Evolutionary conservation across 2,797 vertebrate genomes (phyloP), one percentile per base, ranked within the genome.

Genomic region (Antrozous pallidus): DNA sequence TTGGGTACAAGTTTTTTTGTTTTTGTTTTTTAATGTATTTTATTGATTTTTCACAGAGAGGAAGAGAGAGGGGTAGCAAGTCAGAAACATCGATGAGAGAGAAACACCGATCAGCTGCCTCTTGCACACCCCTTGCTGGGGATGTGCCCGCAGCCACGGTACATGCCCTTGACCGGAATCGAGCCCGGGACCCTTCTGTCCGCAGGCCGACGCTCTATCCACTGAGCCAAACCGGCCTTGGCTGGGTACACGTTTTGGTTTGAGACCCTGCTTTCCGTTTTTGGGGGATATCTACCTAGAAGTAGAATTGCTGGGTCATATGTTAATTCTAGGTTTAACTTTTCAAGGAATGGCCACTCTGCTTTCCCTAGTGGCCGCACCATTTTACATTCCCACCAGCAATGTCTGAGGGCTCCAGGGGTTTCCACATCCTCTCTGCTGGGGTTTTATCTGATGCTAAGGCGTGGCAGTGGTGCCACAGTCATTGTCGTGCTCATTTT

Each of bases 331-430:
- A 2, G 8, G 18, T 78, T 65, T 73, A 33, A 36, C 6, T 5
- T 36, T 45, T 38, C n/a, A 40, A 36, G 22, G 14, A 63, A 22
- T 24, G 7, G 10, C 49, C 49, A 51, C 8, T 33, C 22, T 69
- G 7, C 18, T 90, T 26, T 75, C 31, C 40, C 8, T 3, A 22
- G 47, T 0, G 9, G 31, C 42, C 1, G 0, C 5, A 1, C 65
- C n/a, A 0, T 56, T 70, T 47, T 58, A n/a, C n/a, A 4, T 40
- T 58, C 54, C 61, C 54, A 58, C 6, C 45, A 24, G 65, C 45
- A 13, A 2, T 26, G 5, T 36, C 5, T 31, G 40, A 90, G 38
- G 12, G 49, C 73, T 69, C 40, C 5, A 2, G 40, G 31, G 26
- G 20, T 75, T 93, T 38, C 54, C 87, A 45, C 36, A 17, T 28